Percentiles rank a stretch among this genome's conserved stretches.
Conservation (phyloP, 2,888 invertebrate genomes). For the Desoria tigrina region DNA sequence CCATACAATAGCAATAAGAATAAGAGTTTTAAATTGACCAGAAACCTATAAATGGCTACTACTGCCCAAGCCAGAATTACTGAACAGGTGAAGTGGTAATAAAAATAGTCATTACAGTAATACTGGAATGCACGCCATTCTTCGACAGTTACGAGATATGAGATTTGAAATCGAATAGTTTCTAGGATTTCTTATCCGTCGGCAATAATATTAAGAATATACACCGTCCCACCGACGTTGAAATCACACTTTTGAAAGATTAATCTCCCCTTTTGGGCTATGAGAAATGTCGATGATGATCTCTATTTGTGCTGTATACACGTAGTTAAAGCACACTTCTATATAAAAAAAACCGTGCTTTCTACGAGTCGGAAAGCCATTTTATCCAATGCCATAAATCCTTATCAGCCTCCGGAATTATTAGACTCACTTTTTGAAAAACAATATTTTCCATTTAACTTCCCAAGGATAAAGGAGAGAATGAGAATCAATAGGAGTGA, state of each 20-base stretch:
- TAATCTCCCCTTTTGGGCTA: background rate
- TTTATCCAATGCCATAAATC: conserved; percentile 12
- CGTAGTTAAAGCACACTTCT: too few species aligned
- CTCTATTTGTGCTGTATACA: too few species aligned
- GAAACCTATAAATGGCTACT: too few species aligned
- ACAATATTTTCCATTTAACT: conserved; percentile 10
- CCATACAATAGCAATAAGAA: background rate
- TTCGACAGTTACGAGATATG: background rate
- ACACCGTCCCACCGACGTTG: background rate
- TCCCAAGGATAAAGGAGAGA: background rate
- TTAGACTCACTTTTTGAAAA: background rate
- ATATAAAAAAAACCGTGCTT: too few species aligned
- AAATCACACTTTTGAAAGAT: background rate
- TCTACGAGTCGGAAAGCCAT: background rate
- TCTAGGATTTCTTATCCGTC: background rate
- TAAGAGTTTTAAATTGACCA: too few species aligned
- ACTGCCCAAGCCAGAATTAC: too few species aligned
- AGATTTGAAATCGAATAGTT: background rate
- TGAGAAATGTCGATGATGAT: too few species aligned
- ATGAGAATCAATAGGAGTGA: too few species aligned
- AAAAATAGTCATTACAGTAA: conserved; percentile 16
- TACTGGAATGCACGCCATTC: conserved; percentile 14
- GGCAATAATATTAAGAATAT: background rate
- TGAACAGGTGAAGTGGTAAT: conserved; percentile 14
- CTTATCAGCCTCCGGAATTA: conserved; percentile 1